Evolutionary conservation across 2,113 vertebrate species (phyloP).

Genomic region (Muntiacus reevesi): DNA sequence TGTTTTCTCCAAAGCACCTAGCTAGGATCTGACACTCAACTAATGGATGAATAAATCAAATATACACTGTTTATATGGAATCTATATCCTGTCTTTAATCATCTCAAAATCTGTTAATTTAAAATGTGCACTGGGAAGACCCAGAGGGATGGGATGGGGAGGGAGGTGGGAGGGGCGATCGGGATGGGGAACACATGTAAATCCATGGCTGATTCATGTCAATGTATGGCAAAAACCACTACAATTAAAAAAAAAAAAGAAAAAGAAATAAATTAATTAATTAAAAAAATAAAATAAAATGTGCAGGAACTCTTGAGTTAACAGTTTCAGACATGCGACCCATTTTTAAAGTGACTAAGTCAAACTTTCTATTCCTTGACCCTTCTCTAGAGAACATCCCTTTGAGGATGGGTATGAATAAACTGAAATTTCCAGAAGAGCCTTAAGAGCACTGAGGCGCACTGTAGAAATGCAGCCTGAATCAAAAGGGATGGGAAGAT

Average conservation of each 20-base stretch:
- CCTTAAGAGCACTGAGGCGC: not conserved
- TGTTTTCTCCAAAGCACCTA: not conserved
- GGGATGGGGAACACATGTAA: no score
- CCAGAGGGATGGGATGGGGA: no score
- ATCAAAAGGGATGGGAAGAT: not conserved
- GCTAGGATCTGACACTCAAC: not conserved
- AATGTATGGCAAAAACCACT: no score
- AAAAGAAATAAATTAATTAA: no score
- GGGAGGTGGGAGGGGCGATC: no score
- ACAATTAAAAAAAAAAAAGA: no score
- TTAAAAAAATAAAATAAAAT: slow-evolving; percentile 19
- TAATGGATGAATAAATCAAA: slow-evolving; percentile 2
- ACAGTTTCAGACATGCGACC: not conserved
- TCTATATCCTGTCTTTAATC: not conserved
- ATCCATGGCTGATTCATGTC: no score
- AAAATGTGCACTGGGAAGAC: not conserved
- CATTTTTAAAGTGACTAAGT: slow-evolving; percentile 18
- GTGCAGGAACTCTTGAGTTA: not conserved
- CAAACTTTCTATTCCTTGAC: not conserved
- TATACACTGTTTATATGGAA: not conserved
- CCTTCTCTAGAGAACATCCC: not conserved
- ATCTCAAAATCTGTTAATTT: not conserved
- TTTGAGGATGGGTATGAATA: not conserved
- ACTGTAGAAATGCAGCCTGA: not conserved
- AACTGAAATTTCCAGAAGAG: not conserved